A percentile compares a stretch with the other conserved stretches of the same genome.
phyloP scores from a whole-genome alignment of 2,888 invertebrate genomes.

The Sesamia inferens region DNA sequence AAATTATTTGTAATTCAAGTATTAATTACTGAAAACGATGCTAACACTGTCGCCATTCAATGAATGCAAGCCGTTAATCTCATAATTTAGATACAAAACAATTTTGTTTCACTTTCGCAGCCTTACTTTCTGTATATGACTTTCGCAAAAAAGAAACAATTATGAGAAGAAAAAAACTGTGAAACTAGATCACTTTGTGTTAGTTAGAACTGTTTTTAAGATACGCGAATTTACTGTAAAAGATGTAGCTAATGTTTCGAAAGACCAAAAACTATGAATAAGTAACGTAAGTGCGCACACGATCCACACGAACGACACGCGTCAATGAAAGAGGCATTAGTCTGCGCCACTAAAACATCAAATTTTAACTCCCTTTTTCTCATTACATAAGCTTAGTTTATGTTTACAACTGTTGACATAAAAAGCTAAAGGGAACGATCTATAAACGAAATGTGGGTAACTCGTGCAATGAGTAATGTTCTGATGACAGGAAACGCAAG shows the following conservation, averaged over 20 bases:
- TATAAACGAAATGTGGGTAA: conserved; percentile 69
- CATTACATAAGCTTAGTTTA: conserved; percentile 14
- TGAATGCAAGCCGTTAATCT: conserved; percentile 3
- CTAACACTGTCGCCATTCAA: neutral
- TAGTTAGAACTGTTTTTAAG: conserved; percentile 24
- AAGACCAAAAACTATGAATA: conserved; percentile 11
- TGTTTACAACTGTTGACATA: conserved; percentile 53
- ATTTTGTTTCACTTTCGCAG: conserved; percentile 45
- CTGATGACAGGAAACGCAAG: conserved; percentile 75
- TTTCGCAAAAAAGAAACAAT: conserved; percentile 54
- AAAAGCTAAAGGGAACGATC: conserved; percentile 52
- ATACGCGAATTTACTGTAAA: conserved; percentile 21
- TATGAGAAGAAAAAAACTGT: conserved; percentile 46
- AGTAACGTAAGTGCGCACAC: conserved; percentile 25
- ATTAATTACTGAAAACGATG: neutral
- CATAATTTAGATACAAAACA: conserved; percentile 9
- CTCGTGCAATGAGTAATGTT: conserved; percentile 72
- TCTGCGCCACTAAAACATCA: neutral
- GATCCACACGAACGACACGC: no score
- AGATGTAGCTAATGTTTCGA: conserved; percentile 4
- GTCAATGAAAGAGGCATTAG: no score
- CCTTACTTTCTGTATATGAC: conserved; percentile 45
- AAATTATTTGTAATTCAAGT: neutral
- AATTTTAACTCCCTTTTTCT: conserved; percentile 28
- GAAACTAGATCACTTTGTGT: conserved; percentile 41